phyloP scores from a whole-genome alignment of 2,797 vertebrate genomes.

The Echeneis naucrates region DNA sequence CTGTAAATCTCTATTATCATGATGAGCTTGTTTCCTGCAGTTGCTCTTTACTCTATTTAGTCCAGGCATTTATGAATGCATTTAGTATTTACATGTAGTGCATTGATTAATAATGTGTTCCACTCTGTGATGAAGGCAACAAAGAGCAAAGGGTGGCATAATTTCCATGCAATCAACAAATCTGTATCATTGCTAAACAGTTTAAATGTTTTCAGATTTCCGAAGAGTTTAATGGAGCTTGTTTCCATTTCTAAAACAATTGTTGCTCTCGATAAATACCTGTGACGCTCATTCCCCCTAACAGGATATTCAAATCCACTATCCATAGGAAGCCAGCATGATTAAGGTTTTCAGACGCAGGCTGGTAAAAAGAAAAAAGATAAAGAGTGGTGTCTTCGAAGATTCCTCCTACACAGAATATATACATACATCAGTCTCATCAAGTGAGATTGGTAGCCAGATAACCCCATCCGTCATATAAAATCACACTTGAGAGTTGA shows the following conservation, averaged over 20 bases:
- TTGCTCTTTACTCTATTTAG: not conserved
- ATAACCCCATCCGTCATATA: too few relatives aligned
- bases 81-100: not conserved
- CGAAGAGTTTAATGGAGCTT: not conserved
- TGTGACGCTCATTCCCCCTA: conserved; percentile 3
- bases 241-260: conserved; percentile 11
- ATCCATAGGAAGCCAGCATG: not conserved
- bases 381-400: too few relatives aligned
- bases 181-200: not conserved
- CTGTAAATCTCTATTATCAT: not conserved
- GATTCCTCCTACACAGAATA: not conserved
- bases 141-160: not conserved
- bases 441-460: not conserved
- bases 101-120: not conserved
- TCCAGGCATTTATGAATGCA: not conserved
- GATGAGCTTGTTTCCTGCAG: not conserved
- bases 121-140: not conserved
- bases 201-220: conserved; percentile 8
- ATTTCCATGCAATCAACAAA: conserved; percentile 13
- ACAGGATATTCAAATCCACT: not conserved
- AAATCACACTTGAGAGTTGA: not conserved
- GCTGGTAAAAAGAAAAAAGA: not conserved
- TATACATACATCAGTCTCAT: too few relatives aligned
- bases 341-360: not conserved
- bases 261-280: not conserved